Evolutionary conservation across 2,797 vertebrate genomes (phyloP).

Genomic region (Sebastes kiyomatsui): DNA sequence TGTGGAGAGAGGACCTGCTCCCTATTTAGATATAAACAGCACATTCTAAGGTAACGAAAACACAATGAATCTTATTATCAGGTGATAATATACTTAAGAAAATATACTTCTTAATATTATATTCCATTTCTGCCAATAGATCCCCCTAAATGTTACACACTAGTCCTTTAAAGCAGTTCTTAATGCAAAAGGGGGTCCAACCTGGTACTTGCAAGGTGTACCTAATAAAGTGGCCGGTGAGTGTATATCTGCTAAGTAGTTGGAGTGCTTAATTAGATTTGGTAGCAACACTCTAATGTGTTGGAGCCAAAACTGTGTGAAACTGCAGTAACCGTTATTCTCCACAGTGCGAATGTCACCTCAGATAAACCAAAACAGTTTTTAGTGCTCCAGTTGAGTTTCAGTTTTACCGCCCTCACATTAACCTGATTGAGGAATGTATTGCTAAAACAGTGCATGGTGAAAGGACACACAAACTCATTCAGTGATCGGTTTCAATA

Average conservation of each 20-base stretch:
- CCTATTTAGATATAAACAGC: too few relatives aligned
- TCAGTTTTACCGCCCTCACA: not conserved
- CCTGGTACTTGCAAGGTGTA: not conserved
- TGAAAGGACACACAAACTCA: constrained; percentile 32
- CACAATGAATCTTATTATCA: too few relatives aligned
- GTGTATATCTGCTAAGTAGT: not conserved
- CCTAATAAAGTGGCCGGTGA: not conserved
- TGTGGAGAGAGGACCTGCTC: rapidly evolving
- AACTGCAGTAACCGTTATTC: not conserved
- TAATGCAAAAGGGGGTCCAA: not conserved
- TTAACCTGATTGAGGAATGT: not conserved
- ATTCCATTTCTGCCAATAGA: too few relatives aligned
- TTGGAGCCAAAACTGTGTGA: not conserved
- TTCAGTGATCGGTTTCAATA: constrained; percentile 32
- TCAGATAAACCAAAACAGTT: not conserved
- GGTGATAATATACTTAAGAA: too few relatives aligned
- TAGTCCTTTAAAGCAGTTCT: too few relatives aligned
- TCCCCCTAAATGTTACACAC: too few relatives aligned
- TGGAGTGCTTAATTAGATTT: not conserved
- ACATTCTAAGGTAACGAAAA: too few relatives aligned
- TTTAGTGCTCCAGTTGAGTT: not conserved
- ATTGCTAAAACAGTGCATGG: constrained; percentile 21
- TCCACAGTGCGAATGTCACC: not conserved
- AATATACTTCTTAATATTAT: too few relatives aligned
- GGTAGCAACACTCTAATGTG: not conserved